Evolutionary conservation across 1,140 invertebrate species (phyloP), one percentile per base, ranked within the genome.

Genomic region (Ceratoteleas bidentatus): DNA sequence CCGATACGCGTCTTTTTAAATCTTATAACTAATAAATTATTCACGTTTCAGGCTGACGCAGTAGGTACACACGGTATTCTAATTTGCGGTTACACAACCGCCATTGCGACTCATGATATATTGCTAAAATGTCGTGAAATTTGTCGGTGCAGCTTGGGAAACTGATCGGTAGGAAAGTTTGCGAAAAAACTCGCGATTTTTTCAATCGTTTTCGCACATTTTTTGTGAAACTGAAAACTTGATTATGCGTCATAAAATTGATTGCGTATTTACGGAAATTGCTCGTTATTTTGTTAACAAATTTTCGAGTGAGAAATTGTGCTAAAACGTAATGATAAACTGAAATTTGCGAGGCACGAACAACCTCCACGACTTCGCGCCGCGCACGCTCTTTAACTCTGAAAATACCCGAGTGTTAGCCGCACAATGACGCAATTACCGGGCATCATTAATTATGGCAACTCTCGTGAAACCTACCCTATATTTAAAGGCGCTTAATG

Each of bases 1-100:
- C 65, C 65, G 53, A 69, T 58, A 45, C 16, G 14, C 16, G 36
- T 45, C 65, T 58, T 50, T 69, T 69, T 49, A 69, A 49, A 69
- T 50, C 13, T 32, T 36, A 69, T 58, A 69, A 58, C 53, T 57
- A 69, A 69, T 69, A 69, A 69, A 69, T 69, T 69, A 24, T 24
- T 24, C 24, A 8, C 43, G 11, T 49, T 57, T 45, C 34, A 68
- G n/a, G 14, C 38, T 45, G 43, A 13, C 52, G 52, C 14, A 8
- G 6, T 36, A 52, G 47, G 38, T 6, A 52, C 16, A 24, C 34
- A 3, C 36, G 14, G 33, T 32, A 56, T 45, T 45, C 50, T 56
- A 66, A 56, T 53, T 52, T 32, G 34, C 15, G 16, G 5, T 66
- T 66, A 66, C 24, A 40, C 40, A 66, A 66, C 45, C 14, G 0